Percentiles rank a stretch among this genome's conserved stretches.
Conservation (phyloP, 2,113 vertebrate species). For the Stigmatopora argus region DNA sequence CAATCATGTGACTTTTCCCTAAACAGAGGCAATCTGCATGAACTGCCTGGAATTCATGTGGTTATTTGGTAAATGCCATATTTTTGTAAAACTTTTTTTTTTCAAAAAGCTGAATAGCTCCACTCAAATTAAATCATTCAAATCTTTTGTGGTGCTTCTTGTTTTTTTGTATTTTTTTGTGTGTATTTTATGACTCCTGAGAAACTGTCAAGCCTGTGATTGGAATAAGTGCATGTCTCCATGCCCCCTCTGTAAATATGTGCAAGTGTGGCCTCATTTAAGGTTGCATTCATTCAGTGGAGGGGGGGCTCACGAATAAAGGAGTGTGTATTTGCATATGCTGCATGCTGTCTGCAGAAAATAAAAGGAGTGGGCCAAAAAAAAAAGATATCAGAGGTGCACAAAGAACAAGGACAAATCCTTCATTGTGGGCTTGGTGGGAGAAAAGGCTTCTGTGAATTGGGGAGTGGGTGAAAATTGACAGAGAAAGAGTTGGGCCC, state of each 20-base stretch:
- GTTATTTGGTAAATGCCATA: background rate
- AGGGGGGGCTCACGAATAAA: slow-evolving; percentile 56
- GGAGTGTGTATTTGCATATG: slow-evolving; percentile 67
- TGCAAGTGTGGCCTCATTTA: slow-evolving; percentile 69
- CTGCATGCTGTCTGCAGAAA: slow-evolving; percentile 69
- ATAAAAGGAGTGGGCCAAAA: slow-evolving; percentile 52
- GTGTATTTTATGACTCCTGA: slow-evolving; percentile 1
- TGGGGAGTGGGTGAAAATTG: slow-evolving; percentile 72
- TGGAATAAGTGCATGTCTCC: slow-evolving; percentile 42
- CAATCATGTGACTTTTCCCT: background rate
- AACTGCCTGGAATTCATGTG: background rate
- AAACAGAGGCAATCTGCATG: background rate
- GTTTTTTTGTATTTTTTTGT: background rate
- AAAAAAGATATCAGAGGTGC: slow-evolving; percentile 69
- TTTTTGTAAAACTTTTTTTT: background rate
- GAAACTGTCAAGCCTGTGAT: background rate
- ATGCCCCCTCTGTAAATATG: slow-evolving; percentile 48
- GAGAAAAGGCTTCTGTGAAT: slow-evolving; percentile 67
- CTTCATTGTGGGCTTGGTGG: slow-evolving; percentile 65
- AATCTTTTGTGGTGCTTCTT: background rate
- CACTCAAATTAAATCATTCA: background rate
- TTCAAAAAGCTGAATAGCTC: background rate
- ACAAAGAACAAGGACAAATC: slow-evolving; percentile 70
- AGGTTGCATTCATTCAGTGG: slow-evolving; percentile 60
- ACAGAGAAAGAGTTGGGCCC: slow-evolving; percentile 68